These are phyloP conservation scores for Synaphobranchus kaupii DNA, from an alignment of 2,797 vertebrate genomes.

Conservation along the genomic window DNA sequence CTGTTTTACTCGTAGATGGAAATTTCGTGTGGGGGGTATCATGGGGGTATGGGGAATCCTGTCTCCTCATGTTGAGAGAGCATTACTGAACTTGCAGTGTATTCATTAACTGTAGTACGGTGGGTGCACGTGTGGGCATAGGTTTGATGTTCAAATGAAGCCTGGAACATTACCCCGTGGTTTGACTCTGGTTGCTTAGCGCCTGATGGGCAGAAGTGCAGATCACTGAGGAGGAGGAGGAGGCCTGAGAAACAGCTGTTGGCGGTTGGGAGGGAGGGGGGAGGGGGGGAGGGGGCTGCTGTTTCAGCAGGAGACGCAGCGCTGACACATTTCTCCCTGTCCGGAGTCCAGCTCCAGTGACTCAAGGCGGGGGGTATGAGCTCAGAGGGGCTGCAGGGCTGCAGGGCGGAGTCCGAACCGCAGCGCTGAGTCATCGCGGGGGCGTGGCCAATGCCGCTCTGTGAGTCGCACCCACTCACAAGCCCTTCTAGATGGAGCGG, in stretches of 20 bases:
- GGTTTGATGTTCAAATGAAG: background rate
- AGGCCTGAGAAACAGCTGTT: background rate
- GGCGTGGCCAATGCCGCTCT: background rate
- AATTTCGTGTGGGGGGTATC: background rate
- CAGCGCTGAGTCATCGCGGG: constrained; percentile 18
- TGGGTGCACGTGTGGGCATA: background rate
- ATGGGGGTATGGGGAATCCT: background rate
- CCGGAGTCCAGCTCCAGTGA: constrained; percentile 3
- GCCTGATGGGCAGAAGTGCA: background rate
- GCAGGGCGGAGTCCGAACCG: background rate
- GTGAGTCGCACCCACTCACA: background rate
- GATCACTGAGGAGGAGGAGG: background rate
- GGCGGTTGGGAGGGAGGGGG: background rate
- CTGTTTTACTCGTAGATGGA: background rate
- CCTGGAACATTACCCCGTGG: background rate
- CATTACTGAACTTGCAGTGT: background rate
- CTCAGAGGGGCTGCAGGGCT: background rate
- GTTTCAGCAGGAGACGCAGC: background rate
- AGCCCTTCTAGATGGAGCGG: background rate
- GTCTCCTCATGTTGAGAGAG: background rate
- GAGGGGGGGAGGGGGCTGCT: background rate
- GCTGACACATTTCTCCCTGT: background rate
- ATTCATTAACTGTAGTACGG: background rate
- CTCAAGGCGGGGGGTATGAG: background rate
- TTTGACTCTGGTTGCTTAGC: background rate